Conservation (phyloP, 2,113 vertebrate genomes). For the Aspidoscelis tigris region DNA sequence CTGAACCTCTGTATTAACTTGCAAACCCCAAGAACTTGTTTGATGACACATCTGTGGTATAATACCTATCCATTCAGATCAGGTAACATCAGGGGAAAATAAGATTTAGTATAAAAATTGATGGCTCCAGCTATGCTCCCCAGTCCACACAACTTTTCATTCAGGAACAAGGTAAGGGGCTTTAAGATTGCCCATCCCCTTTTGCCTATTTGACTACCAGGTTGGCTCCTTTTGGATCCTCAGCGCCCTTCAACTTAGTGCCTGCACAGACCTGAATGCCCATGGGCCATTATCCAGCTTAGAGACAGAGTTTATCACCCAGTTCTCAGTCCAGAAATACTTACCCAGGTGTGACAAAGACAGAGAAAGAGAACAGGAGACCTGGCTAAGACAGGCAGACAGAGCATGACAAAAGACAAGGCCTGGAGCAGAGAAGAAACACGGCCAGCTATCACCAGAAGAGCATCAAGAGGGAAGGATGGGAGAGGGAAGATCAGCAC, state of each 20-base stretch:
- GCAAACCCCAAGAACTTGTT: neutral
- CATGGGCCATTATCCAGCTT: neutral
- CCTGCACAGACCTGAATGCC: neutral
- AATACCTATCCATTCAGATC: neutral
- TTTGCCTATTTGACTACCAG: neutral
- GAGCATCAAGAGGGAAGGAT: conserved; percentile 51
- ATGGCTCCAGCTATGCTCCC: neutral
- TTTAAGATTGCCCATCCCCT: neutral
- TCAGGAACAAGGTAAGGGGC: neutral
- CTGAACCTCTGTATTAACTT: neutral
- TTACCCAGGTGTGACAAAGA: conserved; percentile 68
- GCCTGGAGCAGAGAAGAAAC: conserved; percentile 65
- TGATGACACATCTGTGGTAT: neutral
- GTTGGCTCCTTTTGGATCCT: neutral
- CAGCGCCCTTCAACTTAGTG: neutral
- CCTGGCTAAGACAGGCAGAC: conserved; percentile 72
- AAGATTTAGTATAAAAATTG: neutral
- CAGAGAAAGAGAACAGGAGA: conserved; percentile 79
- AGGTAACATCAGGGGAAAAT: neutral
- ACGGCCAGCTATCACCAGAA: conserved; percentile 26
- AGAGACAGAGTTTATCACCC: neutral
- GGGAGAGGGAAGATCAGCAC: conserved; percentile 31
- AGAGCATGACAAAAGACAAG: conserved; percentile 68
- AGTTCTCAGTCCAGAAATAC: conserved; percentile 57
- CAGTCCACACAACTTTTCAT: neutral